A percentile compares a stretch with the other conserved stretches of the same genome.
Conservation (phyloP, 2,113 vertebrate species). For the Pampusana beccarii region DNA sequence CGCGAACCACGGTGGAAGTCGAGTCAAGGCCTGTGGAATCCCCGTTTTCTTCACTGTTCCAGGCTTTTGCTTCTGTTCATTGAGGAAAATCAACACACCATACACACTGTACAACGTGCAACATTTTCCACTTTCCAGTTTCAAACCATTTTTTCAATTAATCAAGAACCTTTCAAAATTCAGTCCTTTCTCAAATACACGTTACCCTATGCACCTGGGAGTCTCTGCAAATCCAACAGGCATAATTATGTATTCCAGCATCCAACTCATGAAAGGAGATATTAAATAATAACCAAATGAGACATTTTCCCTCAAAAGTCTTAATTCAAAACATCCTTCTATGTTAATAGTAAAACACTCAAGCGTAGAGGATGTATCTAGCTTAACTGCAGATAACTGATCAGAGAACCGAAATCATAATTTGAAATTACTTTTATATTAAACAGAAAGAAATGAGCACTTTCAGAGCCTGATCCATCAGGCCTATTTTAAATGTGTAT, state of each 20-base stretch:
- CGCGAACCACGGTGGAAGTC: background rate
- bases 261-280: accelerated
- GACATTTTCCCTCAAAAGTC: background rate
- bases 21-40: accelerated
- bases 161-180: background rate
- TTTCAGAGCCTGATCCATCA: background rate
- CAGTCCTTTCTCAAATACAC: accelerated
- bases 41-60: accelerated
- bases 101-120: accelerated
- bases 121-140: background rate
- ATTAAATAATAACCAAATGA: accelerated
- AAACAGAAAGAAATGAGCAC: background rate
- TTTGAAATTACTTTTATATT: background rate
- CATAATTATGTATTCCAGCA: accelerated
- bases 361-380: background rate
- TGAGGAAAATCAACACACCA: too few species aligned
- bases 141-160: background rate
- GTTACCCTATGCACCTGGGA: background rate
- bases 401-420: background rate
- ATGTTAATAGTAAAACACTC: accelerated
- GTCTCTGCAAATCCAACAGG: accelerated
- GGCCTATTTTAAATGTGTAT: accelerated
- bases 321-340: background rate
- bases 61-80: too few species aligned
- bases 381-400: background rate